Evolutionary conservation across 2,797 vertebrate species (phyloP).

Genomic region (Novumbra hubbsi): DNA sequence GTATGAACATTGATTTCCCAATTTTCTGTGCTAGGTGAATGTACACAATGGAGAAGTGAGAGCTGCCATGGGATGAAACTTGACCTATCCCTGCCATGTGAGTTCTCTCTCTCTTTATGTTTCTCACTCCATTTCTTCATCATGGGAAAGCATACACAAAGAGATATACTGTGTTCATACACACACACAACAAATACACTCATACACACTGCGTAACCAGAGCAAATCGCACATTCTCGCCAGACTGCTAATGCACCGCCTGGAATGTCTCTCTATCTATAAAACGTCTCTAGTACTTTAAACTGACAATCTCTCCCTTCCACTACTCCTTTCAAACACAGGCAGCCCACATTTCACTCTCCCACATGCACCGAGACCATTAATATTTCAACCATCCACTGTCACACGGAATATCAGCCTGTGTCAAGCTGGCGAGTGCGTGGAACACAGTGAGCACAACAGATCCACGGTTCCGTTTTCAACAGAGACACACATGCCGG

Average conservation of each 20-base stretch:
- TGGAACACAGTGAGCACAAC: not conserved
- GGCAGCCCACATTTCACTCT: not conserved
- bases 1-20: conserved; percentile 42
- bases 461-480: not conserved
- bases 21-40: conserved; percentile 21
- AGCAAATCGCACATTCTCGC: not conserved
- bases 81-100: not conserved
- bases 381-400: not conserved
- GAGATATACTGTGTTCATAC: not conserved
- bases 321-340: not conserved
- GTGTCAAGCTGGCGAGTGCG: conserved; percentile 1
- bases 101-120: not conserved
- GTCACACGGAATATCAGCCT: conserved; percentile 6
- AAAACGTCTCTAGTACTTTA: not conserved
- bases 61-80: conserved; percentile 1
- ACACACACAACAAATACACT: not conserved
- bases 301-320: not conserved
- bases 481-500: conserved; percentile 12
- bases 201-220: not conserved
- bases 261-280: not conserved
- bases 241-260: not conserved
- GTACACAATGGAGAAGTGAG: conserved; percentile 13
- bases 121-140: not conserved
- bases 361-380: not conserved
- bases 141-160: not conserved